Evolutionary conservation across 2,888 invertebrate genomes (phyloP), one percentile per base, ranked within the genome.

Genomic region (Copidosoma aretas): DNA sequence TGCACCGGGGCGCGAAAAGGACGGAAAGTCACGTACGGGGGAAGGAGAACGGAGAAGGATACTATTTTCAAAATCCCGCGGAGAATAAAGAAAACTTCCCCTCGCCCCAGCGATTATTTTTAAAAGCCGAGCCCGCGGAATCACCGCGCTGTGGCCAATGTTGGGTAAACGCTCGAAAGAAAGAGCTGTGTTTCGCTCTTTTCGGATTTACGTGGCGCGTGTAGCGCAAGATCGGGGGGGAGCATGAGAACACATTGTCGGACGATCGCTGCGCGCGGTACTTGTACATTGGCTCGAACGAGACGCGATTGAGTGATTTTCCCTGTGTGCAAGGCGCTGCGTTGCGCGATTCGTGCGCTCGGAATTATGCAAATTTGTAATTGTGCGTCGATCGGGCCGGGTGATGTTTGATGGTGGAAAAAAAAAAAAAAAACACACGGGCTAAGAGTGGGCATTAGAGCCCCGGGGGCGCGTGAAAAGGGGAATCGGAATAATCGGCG

Each of bases 331-430:
- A 12, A 46, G 17, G 43, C 3, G 17, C 43, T 41, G 41, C 41
- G 14, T 41, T 41, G 12, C 12, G 46, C 43, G 22, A 46, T 46
- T 46, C 25, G 46, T 19, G 60, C 49, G 49, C 22, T 19, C 21
- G 19, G 52, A 22, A 22, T 54, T 54, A 54, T 54, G 53, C 53
- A 54, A 54, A 54, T 54, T 22, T 22, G 53, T 21, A 17, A 54
- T 54, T 54, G 24, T 54, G n/a, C n/a, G 24, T 22, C 43, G 43
- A 46, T 46, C 43, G 43, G 12, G 8, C 12, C 43, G 43, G 17
- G 17, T 17, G 43, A 12, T 46, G 43, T 46, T 17, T 46, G 17
- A 46, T 32, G 32, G 32, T 5, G 8, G 8, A 32, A 32, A 3
- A 32, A 32, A 32, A 32, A 32, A 32, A 32, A 3, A 32, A 32